A percentile compares a stretch with the other conserved stretches of the same genome.
These are phyloP conservation scores for Cavia aperea DNA, from an alignment of 2,113 vertebrate genomes.

Conservation along the genomic window DNA sequence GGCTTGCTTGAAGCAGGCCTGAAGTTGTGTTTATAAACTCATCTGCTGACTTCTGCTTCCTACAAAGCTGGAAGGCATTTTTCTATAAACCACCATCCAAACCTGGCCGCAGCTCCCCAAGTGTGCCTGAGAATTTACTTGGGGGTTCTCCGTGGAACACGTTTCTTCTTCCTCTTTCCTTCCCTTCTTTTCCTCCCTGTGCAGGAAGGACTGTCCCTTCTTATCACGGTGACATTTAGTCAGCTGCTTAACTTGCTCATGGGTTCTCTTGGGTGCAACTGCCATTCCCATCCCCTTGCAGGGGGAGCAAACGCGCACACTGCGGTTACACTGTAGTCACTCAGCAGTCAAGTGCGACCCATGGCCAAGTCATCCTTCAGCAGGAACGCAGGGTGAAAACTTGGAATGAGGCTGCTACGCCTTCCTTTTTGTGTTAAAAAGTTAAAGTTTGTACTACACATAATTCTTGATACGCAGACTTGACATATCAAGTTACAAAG, in stretches of 20 bases:
- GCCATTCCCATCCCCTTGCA: not conserved
- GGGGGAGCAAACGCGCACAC: not conserved
- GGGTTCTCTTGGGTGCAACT: not conserved
- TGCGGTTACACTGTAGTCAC: not conserved
- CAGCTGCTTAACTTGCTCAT: not conserved
- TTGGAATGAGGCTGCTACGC: not conserved
- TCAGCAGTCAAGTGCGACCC: not conserved
- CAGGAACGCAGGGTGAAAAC: not conserved
- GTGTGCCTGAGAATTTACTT: not conserved
- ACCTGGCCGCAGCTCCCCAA: not conserved
- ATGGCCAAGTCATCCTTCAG: not conserved
- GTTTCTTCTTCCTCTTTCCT: not conserved
- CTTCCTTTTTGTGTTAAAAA: slow-evolving; percentile 6
- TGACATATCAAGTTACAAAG: not conserved
- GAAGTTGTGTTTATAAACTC: not conserved
- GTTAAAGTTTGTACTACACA: not conserved
- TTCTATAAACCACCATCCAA: not conserved
- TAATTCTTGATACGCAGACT: not conserved
- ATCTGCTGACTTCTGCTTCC: not conserved
- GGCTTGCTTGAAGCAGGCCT: not conserved
- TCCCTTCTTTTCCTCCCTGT: not conserved
- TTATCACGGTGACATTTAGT: not conserved
- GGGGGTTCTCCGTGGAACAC: not conserved
- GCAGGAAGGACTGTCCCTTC: not conserved
- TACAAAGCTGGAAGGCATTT: not conserved